Base-by-base conservation (phyloP, 2,797 vertebrate species). In the Rhincodon typus region DNA sequence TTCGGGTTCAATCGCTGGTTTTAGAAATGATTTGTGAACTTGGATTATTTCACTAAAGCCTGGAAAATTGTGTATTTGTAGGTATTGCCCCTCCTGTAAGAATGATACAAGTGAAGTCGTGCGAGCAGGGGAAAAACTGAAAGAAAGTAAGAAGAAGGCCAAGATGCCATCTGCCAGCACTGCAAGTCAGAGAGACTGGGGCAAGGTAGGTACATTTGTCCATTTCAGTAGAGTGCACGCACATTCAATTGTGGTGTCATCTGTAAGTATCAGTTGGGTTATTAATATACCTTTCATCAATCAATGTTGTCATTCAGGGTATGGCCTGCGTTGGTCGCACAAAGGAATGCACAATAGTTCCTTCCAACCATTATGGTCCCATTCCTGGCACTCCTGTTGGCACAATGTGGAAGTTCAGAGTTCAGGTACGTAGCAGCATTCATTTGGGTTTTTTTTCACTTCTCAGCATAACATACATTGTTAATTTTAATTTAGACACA, bases 51-150 rank as follows among this genome's bases (percentile, higher is more conserved):
- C 90, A 42, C 23, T 67, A 67, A 10, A 19, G 67, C n/a, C 62
- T 5, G n/a, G 21, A 69, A 95, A 53, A 53, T 79, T 82, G 57
- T 46, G 66, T 96, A 96, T 96, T 97, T 97, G 50, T 97, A 99
- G 99, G 99, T 99, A 99, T 97, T 99, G 99, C 97, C 99, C 99
- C 97, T 99, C 98, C 96, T 99, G 99, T 98, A 99, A 99, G 98
- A 99, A 99, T 96, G 99, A 99, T 98, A 99, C 99, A 97, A 99
- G 98, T 95, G 99, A 99, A 97, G 99, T 99, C 96, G 98, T 99
- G 95, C 99, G 99, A 96, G 99, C 99, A 96, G 99, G 99, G 93
- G 99, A 99, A 98, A 99, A 98, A 96, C 98, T 99, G 96, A 99
- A 99, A 97, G 98, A 99, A 97, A 99, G 99, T 97, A 99, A 99